These are phyloP conservation scores for Erebia epiphron DNA, from an alignment of 2,888 invertebrate species.

Conservation along the genomic window DNA sequence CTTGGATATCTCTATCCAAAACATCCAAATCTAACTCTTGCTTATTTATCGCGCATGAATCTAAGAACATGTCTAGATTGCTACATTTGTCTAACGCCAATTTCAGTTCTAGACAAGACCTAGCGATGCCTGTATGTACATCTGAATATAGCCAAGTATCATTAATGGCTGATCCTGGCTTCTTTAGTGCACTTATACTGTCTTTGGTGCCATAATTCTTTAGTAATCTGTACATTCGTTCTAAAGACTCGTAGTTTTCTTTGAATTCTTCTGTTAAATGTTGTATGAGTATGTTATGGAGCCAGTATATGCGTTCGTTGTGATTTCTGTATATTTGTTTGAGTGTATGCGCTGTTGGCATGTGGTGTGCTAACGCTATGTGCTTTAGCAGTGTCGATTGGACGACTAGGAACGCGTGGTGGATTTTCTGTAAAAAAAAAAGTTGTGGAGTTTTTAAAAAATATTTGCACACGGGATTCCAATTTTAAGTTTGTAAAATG, in stretches of 20 bases:
- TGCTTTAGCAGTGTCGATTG: slow-evolving; percentile 74
- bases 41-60: slow-evolving; percentile 68
- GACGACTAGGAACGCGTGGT: slow-evolving; percentile 73
- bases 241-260: slow-evolving; percentile 60
- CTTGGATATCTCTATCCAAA: slow-evolving; percentile 68
- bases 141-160: slow-evolving; percentile 74
- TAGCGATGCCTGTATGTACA: slow-evolving; percentile 67
- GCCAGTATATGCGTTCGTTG: slow-evolving; percentile 74
- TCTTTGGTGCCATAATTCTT: slow-evolving; percentile 66
- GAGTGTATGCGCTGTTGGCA: slow-evolving; percentile 50
- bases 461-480: no score
- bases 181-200: slow-evolving; percentile 48
- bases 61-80: slow-evolving; percentile 69
- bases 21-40: slow-evolving; percentile 64
- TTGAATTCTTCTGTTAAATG: slow-evolving; percentile 57
- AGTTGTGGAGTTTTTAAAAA: background rate
- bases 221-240: slow-evolving; percentile 70
- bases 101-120: slow-evolving; percentile 67
- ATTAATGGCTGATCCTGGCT: slow-evolving; percentile 56
- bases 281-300: slow-evolving; percentile 60
- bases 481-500: no score
- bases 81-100: slow-evolving; percentile 65
- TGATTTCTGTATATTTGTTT: slow-evolving; percentile 62
- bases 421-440: slow-evolving; percentile 70
- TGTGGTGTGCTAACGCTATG: slow-evolving; percentile 67